These are phyloP conservation scores for Chromoteleia sp. DNA, from an alignment of 2,888 invertebrate genomes.

Conservation along the genomic window DNA sequence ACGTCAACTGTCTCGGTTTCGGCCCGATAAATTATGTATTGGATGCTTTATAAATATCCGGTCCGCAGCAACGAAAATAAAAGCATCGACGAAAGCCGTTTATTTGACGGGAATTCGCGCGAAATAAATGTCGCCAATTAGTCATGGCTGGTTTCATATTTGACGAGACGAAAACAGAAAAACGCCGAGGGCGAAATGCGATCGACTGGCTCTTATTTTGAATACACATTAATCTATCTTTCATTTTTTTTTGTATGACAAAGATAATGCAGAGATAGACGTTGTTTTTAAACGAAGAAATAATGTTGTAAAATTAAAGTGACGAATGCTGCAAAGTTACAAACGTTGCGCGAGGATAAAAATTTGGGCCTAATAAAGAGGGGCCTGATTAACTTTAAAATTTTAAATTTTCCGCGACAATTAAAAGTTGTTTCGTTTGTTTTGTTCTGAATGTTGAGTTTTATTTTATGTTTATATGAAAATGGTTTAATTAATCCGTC, in stretches of 20 bases:
- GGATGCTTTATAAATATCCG: conserved; percentile 39
- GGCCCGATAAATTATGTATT: conserved; percentile 48
- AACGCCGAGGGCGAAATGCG: background rate
- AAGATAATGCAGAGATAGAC: background rate
- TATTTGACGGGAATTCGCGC: background rate
- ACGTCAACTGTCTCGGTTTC: conserved; percentile 44
- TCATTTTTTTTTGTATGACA: background rate
- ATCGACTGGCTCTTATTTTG: conserved; percentile 13
- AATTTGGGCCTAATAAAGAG: no score
- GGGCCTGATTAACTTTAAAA: no score
- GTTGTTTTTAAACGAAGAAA: no score
- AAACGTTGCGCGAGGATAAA: no score
- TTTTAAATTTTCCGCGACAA: no score
- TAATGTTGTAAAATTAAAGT: no score
- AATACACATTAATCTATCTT: conserved; percentile 15
- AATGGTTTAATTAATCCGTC: no score
- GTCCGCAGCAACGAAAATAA: conserved; percentile 43
- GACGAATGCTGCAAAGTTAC: no score
- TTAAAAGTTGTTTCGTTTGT: no score
- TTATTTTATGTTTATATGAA: no score
- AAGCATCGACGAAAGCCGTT: conserved; percentile 25
- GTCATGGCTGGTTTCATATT: conserved; percentile 3
- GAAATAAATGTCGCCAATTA: conserved; percentile 13
- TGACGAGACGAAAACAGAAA: conserved; percentile 14
- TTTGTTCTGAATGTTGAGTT: no score